Evolutionary conservation across 2,888 invertebrate genomes (phyloP).

Genomic region (Pristionchus fissidentatus): DNA sequence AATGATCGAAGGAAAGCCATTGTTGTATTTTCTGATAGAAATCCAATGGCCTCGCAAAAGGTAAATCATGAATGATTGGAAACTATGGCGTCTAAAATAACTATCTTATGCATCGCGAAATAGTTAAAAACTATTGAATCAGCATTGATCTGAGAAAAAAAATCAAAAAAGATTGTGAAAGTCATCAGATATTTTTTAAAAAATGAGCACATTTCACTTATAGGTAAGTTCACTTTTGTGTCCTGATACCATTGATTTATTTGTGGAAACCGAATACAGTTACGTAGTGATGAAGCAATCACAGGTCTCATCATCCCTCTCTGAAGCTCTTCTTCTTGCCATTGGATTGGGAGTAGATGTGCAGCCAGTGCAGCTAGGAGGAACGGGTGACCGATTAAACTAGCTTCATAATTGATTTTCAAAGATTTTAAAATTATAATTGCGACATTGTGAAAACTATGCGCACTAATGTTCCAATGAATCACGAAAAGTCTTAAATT

Average conservation of each 20-base stretch:
- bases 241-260: too few species aligned
- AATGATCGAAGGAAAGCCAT: slow-evolving; percentile 40
- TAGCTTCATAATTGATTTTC: background rate
- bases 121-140: too few species aligned
- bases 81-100: background rate
- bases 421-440: too few species aligned
- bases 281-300: background rate
- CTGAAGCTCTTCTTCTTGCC: slow-evolving; percentile 19
- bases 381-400: slow-evolving; percentile 8
- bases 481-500: too few species aligned
- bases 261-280: too few species aligned
- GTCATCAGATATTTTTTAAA: too few species aligned
- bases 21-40: slow-evolving; percentile 11
- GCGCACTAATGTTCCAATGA: too few species aligned
- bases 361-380: slow-evolving; percentile 22
- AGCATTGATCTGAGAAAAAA: background rate
- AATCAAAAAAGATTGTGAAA: background rate
- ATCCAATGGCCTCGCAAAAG: background rate
- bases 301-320: slow-evolving; percentile 26
- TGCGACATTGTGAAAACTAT: too few species aligned
- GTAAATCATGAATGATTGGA: background rate
- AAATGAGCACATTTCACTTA: too few species aligned
- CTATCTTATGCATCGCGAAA: too few species aligned
- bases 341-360: slow-evolving; percentile 33
- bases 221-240: too few species aligned